These are phyloP conservation scores for Etheostoma cragini DNA, from an alignment of 2,113 vertebrate species.

Conservation along the genomic window DNA sequence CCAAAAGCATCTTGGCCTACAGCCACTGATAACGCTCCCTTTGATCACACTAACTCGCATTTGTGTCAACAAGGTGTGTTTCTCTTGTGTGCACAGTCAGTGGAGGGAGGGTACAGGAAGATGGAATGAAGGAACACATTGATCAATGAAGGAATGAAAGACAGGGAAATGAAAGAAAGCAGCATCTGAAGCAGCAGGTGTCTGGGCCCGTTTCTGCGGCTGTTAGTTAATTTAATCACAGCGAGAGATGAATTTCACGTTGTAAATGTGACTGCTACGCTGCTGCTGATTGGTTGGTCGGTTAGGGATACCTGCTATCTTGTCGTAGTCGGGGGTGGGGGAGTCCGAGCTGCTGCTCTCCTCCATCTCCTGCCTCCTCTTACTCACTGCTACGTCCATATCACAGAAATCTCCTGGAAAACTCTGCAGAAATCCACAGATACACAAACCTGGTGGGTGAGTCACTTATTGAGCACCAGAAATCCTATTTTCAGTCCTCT, in stretches of 20 bases:
- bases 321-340: slow-evolving; percentile 89
- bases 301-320: slow-evolving; percentile 84
- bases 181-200: neutral
- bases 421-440: slow-evolving; percentile 74
- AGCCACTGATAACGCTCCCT: too few relatives aligned
- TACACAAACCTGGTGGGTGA: neutral
- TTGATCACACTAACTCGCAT: too few relatives aligned
- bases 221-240: too few relatives aligned
- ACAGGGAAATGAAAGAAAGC: too few relatives aligned
- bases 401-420: slow-evolving; percentile 88
- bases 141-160: neutral
- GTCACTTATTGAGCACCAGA: neutral
- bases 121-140: neutral
- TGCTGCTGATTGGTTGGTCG: too few relatives aligned
- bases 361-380: slow-evolving; percentile 85
- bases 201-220: neutral
- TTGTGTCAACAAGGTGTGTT: too few relatives aligned
- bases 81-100: neutral
- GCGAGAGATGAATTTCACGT: neutral
- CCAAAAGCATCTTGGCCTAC: too few relatives aligned
- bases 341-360: slow-evolving; percentile 95
- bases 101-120: neutral
- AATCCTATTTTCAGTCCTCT: neutral
- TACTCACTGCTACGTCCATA: slow-evolving; percentile 85
- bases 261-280: too few relatives aligned